Base-by-base conservation (phyloP, 1,140 invertebrate species). In the Drosophila mauritiana region DNA sequence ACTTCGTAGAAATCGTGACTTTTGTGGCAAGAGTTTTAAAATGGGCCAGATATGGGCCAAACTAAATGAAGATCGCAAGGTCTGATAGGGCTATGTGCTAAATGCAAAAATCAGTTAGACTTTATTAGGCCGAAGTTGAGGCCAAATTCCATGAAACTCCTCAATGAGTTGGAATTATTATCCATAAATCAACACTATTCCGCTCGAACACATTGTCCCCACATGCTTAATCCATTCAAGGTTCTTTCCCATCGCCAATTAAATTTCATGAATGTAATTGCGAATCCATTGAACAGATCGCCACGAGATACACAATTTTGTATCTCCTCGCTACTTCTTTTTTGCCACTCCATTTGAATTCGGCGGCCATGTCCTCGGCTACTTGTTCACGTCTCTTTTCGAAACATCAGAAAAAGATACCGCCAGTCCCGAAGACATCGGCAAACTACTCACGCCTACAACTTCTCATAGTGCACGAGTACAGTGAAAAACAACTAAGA, bases 401-500 rank as follows among this genome's bases (percentile, higher is more conserved):
- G 55, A 78, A 62, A 72, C 61, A 73, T 73, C 68, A 59, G 45
- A 72, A 45, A 58, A 8, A 52, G 62, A 68, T 80, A 80, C 76
- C 77, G 70, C 40, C 73, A 62, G 17, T n/a, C 39, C 20, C 34
- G 46, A 15, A 73, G 49, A 59, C 80, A 70, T 40, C 36, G 68
- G 52, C 27, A 40, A 70, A 39, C 52, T 64, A 75, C 58, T 75
- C 55, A 84, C 78, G 81, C 81, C 82, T 76, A 82, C 82, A 81
- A 86, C 81, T 67, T 70, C 55, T 57, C 83, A 64, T 67, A 67
- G 36, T 46, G 45, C 49, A 10, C 6, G 36, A 22, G 7, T 65
- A 68, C 64, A 45, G 64, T n/a, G 22, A 7, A 11, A 0, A 31
- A 2, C n/a, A 7, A 36, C 15, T 65, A 65, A 1, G 13, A 1